These are phyloP conservation scores for Acleris literana DNA, from an alignment of 2,888 invertebrate species.

Conservation along the genomic window DNA sequence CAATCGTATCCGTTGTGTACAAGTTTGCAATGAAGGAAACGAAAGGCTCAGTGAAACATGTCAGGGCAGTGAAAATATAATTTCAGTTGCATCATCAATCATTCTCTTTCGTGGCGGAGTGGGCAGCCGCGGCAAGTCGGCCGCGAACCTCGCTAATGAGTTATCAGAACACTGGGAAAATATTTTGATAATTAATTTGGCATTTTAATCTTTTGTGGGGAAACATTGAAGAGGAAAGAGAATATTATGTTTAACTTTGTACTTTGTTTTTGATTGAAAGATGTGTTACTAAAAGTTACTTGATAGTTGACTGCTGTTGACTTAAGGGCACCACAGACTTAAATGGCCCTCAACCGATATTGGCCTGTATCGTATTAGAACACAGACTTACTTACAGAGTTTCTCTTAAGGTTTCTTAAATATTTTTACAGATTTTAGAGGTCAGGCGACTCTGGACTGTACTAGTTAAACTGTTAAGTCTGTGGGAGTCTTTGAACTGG, in stretches of 20 bases:
- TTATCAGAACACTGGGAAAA: constrained; percentile 25
- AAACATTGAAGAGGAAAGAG: not conserved
- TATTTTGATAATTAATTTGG: constrained; percentile 6
- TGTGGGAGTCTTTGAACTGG: too few species aligned
- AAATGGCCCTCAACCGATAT: too few species aligned
- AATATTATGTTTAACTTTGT: not conserved
- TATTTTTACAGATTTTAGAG: too few species aligned
- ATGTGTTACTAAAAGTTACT: too few species aligned
- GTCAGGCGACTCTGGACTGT: too few species aligned
- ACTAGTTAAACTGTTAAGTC: too few species aligned
- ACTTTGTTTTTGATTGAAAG: too few species aligned
- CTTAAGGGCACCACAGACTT: too few species aligned
- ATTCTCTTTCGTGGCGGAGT: constrained; percentile 9
- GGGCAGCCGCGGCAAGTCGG: constrained; percentile 18
- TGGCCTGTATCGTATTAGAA: too few species aligned
- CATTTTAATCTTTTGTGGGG: not conserved
- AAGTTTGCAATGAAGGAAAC: constrained; percentile 3
- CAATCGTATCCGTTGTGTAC: not conserved
- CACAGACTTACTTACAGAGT: too few species aligned
- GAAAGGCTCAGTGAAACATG: constrained; percentile 15
- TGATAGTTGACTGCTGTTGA: too few species aligned
- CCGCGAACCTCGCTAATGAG: constrained; percentile 23
- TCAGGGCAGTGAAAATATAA: constrained; percentile 24
- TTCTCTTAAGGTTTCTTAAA: too few species aligned
- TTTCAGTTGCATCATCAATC: constrained; percentile 29